Conservation (phyloP, 2,888 invertebrate species). For the Tachina lurida region DNA sequence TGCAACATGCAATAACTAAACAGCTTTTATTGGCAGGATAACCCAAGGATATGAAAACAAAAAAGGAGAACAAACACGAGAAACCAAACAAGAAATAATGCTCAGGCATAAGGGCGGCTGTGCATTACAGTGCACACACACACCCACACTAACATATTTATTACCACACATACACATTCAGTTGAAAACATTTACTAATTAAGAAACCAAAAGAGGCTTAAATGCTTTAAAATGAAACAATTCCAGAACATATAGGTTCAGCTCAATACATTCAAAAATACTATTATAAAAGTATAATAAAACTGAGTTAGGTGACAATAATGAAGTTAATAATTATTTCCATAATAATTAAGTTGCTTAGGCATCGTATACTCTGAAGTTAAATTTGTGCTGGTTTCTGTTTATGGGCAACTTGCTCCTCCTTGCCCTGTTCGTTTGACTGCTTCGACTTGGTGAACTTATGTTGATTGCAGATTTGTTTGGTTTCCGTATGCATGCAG, state of each 20-base stretch:
- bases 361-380: background rate
- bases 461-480: background rate
- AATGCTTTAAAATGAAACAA: slow-evolving; percentile 7
- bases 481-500: background rate
- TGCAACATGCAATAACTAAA: background rate
- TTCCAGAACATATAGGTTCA: background rate
- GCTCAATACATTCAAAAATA: no score
- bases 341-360: slow-evolving; percentile 4
- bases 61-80: background rate
- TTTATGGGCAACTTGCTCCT: background rate
- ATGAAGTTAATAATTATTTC: background rate
- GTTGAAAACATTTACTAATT: slow-evolving; percentile 26
- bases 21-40: background rate
- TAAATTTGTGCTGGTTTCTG: background rate
- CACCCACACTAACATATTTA: background rate
- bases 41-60: background rate
- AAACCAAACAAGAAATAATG: background rate
- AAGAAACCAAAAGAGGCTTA: slow-evolving; percentile 9
- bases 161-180: background rate
- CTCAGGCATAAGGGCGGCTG: background rate
- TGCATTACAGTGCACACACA: background rate
- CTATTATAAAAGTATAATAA: background rate
- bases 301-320: background rate
- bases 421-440: background rate
- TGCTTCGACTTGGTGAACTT: background rate